Evolutionary conservation across 2,113 vertebrate genomes (phyloP).

Genomic region (Mirounga angustirostris): DNA sequence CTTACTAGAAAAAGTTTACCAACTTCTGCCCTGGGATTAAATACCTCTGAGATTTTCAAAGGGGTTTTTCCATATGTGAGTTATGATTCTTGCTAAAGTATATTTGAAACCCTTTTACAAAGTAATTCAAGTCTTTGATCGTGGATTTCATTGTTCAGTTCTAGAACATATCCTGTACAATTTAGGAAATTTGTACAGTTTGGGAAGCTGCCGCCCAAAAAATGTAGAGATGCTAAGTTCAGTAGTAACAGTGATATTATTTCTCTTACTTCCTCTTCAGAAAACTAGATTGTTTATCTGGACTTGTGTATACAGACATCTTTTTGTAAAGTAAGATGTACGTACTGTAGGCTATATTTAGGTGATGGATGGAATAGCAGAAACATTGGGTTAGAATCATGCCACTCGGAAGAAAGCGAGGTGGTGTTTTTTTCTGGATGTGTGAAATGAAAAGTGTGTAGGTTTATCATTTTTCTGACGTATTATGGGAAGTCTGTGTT

Average conservation of each 20-base stretch:
- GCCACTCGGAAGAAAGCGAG: neutral
- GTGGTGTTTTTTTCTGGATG: neutral
- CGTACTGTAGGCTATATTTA: neutral
- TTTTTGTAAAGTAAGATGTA: neutral
- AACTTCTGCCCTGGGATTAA: neutral
- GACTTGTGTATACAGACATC: neutral
- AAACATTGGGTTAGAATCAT: neutral
- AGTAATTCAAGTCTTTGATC: neutral
- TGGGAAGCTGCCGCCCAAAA: neutral
- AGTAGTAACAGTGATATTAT: neutral
- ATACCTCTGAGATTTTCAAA: neutral
- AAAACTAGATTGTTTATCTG: neutral
- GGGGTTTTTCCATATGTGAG: neutral
- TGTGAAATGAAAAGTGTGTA: neutral
- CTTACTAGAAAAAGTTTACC: neutral
- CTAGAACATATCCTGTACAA: neutral
- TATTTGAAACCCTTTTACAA: conserved; percentile 3
- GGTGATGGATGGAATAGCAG: neutral
- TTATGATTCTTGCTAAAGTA: conserved; percentile 28
- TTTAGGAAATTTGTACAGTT: neutral
- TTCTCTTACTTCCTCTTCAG: neutral
- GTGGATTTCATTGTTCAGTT: conserved; percentile 9
- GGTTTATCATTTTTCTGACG: conserved; percentile 27
- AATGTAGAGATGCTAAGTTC: neutral
- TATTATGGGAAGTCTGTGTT: neutral